Evolutionary conservation across 2,113 vertebrate genomes (phyloP), one percentile per base, ranked within the genome.

Genomic region (Ramphastos sulfuratus): DNA sequence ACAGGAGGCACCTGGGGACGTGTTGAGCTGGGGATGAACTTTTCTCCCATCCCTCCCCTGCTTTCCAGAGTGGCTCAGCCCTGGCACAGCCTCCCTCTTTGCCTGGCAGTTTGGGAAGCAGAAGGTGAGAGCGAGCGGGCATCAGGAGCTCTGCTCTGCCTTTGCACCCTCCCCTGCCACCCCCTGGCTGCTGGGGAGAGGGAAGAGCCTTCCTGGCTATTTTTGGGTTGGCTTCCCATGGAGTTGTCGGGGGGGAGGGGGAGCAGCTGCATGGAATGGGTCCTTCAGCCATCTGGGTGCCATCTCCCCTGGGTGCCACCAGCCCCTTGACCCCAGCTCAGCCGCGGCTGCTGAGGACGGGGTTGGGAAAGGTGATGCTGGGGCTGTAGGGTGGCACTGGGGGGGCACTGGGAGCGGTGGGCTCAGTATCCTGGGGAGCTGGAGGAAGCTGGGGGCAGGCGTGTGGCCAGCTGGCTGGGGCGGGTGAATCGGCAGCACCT

Each of bases 291-390:
- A 4, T 2, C 10, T 7, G 52, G n/a, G 70, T 52, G 25, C 18
- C 24, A 63, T 25, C 59, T 52, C 54, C 60, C 42, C 35, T 11
- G 64, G 31, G 39, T 42, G 28, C 54, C 55, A 46, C 28, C 10
- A 4, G 39, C 67, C 30, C 58, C 73, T 60, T 0, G 7, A 44
- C 27, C 21, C 37, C 1, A 52, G 1, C 80, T 33, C 59, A 6
- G 65, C 15, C 5, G 0, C 48, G 1, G 2, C 39, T 25, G 48
- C 5, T 3, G 0, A 6, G 54, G 1, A 9, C 4, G 4, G 74
- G 35, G n/a, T 4, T 3, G 56, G 52, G 12, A 37, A 70, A 21
- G 55, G 70, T 20, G 85, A 19, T 3, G 1, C 13, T 3, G 64
- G 42, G 50, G 54, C 5, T 52, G 31, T 1, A 67, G 46, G 52